A percentile compares a stretch with the other conserved stretches of the same genome.
These are phyloP conservation scores for Planococcus citri DNA, from an alignment of 1,140 invertebrate species.

Conservation along the genomic window DNA sequence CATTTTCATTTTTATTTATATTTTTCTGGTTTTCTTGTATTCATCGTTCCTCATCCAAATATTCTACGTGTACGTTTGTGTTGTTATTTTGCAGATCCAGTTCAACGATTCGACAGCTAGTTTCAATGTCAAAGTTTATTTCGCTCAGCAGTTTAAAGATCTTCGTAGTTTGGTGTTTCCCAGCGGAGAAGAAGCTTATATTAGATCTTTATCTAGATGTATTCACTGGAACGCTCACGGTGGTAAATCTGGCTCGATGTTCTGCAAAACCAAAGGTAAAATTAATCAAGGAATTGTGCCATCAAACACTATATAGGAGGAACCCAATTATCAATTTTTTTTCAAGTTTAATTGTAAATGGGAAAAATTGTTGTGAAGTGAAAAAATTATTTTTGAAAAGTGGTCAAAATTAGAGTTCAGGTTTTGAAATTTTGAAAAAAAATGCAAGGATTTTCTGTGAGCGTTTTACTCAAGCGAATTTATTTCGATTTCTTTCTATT, in stretches of 20 bases:
- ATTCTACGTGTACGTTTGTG: not conserved
- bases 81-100: not conserved
- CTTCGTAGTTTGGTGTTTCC: slow-evolving; percentile 56
- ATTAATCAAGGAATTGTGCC: too few relatives aligned
- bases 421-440: too few relatives aligned
- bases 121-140: slow-evolving; percentile 74
- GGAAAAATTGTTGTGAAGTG: too few relatives aligned
- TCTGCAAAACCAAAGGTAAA: slow-evolving; percentile 82
- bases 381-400: too few relatives aligned
- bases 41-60: not conserved
- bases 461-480: too few relatives aligned
- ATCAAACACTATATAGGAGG: too few relatives aligned
- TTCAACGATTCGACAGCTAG: slow-evolving; percentile 58
- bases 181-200: slow-evolving; percentile 57
- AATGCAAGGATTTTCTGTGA: too few relatives aligned
- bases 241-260: slow-evolving; percentile 91
- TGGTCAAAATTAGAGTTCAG: too few relatives aligned
- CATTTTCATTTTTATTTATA: too few relatives aligned
- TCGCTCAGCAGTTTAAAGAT: slow-evolving; percentile 71
- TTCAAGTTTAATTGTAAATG: not conserved
- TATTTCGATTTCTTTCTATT: too few relatives aligned
- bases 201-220: slow-evolving; percentile 77
- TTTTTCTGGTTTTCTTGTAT: not conserved
- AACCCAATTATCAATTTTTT: not conserved
- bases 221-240: slow-evolving; percentile 87